phyloP scores from a whole-genome alignment of 2,888 invertebrate genomes.

The Lithophane ornitopus region DNA sequence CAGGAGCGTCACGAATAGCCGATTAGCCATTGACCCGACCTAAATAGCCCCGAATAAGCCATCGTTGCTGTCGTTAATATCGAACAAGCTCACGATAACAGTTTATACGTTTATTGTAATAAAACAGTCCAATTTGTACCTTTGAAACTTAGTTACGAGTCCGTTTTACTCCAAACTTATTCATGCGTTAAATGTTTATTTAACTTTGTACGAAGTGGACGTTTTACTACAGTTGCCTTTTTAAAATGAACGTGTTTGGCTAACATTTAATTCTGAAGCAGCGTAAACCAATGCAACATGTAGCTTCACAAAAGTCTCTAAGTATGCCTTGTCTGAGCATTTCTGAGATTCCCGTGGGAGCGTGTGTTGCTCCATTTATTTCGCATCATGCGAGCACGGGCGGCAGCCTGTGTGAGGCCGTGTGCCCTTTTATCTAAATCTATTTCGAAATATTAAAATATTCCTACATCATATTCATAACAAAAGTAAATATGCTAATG shows the following conservation, averaged over 20 bases:
- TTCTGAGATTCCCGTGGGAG: slow-evolving; percentile 52
- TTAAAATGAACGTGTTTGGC: slow-evolving; percentile 15
- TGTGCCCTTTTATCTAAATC: slow-evolving; percentile 53
- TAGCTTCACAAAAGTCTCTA: slow-evolving; percentile 36
- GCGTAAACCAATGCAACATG: slow-evolving; percentile 17
- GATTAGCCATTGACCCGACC: slow-evolving; percentile 85
- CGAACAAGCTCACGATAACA: slow-evolving; percentile 78
- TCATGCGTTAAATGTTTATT: slow-evolving; percentile 51
- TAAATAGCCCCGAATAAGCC: slow-evolving; percentile 82
- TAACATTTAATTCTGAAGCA: slow-evolving; percentile 22
- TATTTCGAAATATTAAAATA: slow-evolving; percentile 53
- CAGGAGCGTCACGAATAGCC: slow-evolving; percentile 78
- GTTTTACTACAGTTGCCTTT: slow-evolving; percentile 8
- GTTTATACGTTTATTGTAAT: slow-evolving; percentile 73
- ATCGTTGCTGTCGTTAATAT: slow-evolving; percentile 79
- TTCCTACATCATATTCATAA: slow-evolving; percentile 48
- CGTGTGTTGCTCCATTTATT: slow-evolving; percentile 66
- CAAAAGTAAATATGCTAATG: slow-evolving; percentile 59
- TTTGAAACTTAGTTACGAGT: slow-evolving; percentile 68
- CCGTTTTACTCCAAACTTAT: slow-evolving; percentile 48
- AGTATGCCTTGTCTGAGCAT: slow-evolving; percentile 53
- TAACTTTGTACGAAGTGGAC: slow-evolving; percentile 16
- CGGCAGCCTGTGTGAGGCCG: slow-evolving; percentile 36
- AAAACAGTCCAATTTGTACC: slow-evolving; percentile 70
- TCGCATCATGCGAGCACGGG: slow-evolving; percentile 48